A percentile compares a stretch with the other conserved stretches of the same genome.
These are phyloP conservation scores for Lates japonicus DNA, from an alignment of 2,797 vertebrate species.

Conservation along the genomic window DNA sequence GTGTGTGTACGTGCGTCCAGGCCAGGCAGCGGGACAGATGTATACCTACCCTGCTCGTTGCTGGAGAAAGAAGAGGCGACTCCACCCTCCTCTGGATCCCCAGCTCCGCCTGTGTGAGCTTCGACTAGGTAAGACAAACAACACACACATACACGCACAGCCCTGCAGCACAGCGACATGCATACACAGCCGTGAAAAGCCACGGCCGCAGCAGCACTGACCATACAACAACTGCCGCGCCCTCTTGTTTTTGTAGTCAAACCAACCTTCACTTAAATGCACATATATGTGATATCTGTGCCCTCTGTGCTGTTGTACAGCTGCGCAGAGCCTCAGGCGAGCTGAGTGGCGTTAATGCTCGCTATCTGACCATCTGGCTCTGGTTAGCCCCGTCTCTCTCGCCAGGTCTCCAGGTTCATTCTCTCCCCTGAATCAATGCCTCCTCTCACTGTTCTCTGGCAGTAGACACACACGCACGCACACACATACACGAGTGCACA, in stretches of 20 bases:
- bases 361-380: constrained; percentile 82
- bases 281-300: not conserved
- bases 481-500: constrained; percentile 35
- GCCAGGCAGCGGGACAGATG: constrained; percentile 94
- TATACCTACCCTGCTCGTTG: constrained; percentile 98
- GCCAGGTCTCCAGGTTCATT: constrained; percentile 82
- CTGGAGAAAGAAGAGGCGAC: constrained; percentile 97
- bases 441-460: constrained; percentile 74
- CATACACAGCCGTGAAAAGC: constrained; percentile 13
- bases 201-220: not conserved
- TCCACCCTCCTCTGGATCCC: constrained; percentile 95
- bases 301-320: not conserved
- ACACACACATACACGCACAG: constrained; percentile 17
- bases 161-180: constrained; percentile 13
- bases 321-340: constrained; percentile 23
- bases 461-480: constrained; percentile 40
- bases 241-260: not conserved
- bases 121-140: constrained; percentile 89
- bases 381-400: constrained; percentile 76
- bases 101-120: constrained; percentile 96
- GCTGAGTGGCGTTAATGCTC: constrained; percentile 56
- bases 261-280: not conserved
- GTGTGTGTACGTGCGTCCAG: constrained; percentile 79
- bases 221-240: not conserved
- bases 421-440: constrained; percentile 77